Percentiles rank a stretch among this genome's conserved stretches.
phyloP scores from a whole-genome alignment of 2,888 invertebrate genomes.

The Smittia sp. region DNA sequence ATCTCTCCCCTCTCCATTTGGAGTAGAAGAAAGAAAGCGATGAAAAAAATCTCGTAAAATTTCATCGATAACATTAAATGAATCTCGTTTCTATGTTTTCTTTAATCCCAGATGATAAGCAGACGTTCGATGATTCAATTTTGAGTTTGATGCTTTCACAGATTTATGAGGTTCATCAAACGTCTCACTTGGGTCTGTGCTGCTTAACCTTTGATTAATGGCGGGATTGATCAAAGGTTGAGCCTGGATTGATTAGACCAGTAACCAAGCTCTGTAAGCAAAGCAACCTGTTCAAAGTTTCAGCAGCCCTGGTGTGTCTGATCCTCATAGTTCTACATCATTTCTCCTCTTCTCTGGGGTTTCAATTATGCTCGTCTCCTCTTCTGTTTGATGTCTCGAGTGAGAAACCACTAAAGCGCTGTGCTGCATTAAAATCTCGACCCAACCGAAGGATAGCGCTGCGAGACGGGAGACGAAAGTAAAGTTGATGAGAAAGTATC shows the following conservation, averaged over 20 bases:
- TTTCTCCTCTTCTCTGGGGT: not conserved
- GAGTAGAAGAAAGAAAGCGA: not conserved
- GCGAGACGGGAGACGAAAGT: not conserved
- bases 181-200: no score
- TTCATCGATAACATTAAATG: constrained; percentile 23
- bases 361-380: not conserved
- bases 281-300: no score
- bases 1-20: not conserved
- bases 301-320: no score
- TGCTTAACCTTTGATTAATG: no score
- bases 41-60: constrained; percentile 12
- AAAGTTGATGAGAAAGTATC: not conserved
- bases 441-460: not conserved
- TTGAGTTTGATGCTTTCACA: no score
- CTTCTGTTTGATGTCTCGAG: not conserved
- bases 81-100: not conserved
- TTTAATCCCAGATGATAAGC: not conserved
- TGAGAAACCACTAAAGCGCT: not conserved
- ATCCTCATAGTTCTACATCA: not conserved
- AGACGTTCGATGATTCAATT: not conserved
- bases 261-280: no score
- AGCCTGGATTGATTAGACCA: no score
- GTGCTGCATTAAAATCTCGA: not conserved
- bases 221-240: no score
- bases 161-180: no score